Percentiles rank a stretch among this genome's conserved stretches.
These are phyloP conservation scores for Tortrix viridana DNA, from an alignment of 2,888 invertebrate species.

Conservation along the genomic window DNA sequence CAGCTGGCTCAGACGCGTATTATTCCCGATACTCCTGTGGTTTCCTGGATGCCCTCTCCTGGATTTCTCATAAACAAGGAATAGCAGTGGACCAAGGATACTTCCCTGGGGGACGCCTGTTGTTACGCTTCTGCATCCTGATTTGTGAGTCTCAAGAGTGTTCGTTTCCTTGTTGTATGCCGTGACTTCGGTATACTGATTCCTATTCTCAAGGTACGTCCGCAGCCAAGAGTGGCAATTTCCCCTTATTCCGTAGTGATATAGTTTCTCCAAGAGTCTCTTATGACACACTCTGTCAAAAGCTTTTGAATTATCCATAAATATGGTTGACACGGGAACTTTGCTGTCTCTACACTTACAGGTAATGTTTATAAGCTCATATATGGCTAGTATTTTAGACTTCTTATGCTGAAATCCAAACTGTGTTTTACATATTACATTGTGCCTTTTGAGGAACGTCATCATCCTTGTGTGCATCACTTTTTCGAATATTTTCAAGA, in stretches of 20 bases:
- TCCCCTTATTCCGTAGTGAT: neutral
- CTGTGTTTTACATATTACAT: neutral
- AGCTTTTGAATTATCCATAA: neutral
- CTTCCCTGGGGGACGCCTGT: neutral
- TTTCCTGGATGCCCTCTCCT: too few species aligned
- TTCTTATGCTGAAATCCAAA: neutral
- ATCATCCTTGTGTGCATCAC: neutral
- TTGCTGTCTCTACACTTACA: neutral
- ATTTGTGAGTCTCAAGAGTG: too few species aligned
- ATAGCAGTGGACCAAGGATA: neutral
- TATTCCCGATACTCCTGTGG: too few species aligned
- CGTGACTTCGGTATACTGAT: neutral
- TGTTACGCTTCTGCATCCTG: too few species aligned
- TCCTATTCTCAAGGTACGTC: neutral
- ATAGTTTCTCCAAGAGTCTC: neutral
- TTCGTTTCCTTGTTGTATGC: too few species aligned
- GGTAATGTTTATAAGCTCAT: neutral
- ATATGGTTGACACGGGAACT: neutral
- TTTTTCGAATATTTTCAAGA: neutral
- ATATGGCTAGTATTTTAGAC: neutral
- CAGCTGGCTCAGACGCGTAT: too few species aligned
- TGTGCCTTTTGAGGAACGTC: neutral
- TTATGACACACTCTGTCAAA: neutral
- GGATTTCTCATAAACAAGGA: neutral
- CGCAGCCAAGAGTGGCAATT: neutral